A percentile compares a stretch with the other conserved stretches of the same genome.
Conservation (phyloP, 2,888 invertebrate genomes). For the Diabrotica balteata region DNA sequence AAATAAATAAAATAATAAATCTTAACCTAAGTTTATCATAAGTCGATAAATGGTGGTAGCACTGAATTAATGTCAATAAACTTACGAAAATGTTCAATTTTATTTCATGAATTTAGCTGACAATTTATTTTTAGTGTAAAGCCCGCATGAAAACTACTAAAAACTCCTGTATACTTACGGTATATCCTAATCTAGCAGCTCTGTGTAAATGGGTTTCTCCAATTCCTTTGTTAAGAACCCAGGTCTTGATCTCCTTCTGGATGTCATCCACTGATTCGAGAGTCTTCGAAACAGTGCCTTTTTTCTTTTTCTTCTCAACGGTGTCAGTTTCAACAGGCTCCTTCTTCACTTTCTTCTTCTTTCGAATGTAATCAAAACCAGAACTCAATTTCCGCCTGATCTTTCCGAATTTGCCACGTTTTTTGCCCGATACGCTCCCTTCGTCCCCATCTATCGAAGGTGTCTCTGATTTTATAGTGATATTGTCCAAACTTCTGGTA, state of each 20-base stretch:
- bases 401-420: constrained; percentile 69
- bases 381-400: constrained; percentile 80
- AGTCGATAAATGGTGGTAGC: no score
- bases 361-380: constrained; percentile 88
- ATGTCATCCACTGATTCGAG: constrained; percentile 79
- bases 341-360: constrained; percentile 79
- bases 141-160: no score
- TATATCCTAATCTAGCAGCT: constrained; percentile 87
- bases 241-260: constrained; percentile 83
- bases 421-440: constrained; percentile 47
- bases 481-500: constrained; percentile 43
- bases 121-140: no score
- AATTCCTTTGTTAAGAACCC: constrained; percentile 93
- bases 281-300: constrained; percentile 61
- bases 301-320: constrained; percentile 43
- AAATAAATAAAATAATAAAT: no score
- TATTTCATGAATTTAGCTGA: no score
- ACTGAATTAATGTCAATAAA: no score
- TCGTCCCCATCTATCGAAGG: constrained; percentile 56
- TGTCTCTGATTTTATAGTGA: constrained; percentile 54
- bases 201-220: constrained; percentile 93
- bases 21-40: no score
- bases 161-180: constrained; percentile 63
- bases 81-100: no score
- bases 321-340: constrained; percentile 58